These are phyloP conservation scores for Mixornis gularis DNA, from an alignment of 2,113 vertebrate species.

Conservation along the genomic window DNA sequence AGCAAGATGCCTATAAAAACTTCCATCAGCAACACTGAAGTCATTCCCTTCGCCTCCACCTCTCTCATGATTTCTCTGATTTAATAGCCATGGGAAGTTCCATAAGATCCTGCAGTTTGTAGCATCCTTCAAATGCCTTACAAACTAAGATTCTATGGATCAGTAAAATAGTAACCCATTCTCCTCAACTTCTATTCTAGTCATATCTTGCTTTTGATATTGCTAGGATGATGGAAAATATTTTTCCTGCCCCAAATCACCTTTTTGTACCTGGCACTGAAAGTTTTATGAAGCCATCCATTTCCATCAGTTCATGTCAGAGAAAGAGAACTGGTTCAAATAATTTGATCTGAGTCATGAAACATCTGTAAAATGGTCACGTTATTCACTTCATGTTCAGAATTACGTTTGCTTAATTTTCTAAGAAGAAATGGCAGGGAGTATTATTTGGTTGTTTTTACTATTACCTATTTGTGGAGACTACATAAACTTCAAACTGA, in stretches of 20 bases:
- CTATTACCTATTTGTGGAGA: neutral
- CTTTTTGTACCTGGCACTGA: neutral
- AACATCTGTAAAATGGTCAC: conserved; percentile 16
- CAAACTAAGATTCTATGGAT: neutral
- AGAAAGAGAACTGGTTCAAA: neutral
- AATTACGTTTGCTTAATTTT: conserved; percentile 32
- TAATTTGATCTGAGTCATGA: conserved; percentile 8
- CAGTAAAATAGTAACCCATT: neutral
- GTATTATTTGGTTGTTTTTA: conserved; percentile 10
- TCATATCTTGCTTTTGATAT: conserved; percentile 1
- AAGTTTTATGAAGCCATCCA: conserved; percentile 9
- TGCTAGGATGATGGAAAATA: neutral
- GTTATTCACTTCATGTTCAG: conserved; percentile 11
- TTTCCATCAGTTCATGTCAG: neutral
- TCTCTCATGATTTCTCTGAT: neutral
- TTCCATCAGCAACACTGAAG: neutral
- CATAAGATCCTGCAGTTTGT: neutral
- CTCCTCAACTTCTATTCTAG: neutral
- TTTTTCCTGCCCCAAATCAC: neutral
- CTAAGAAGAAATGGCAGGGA: neutral
- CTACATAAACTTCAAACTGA: conserved; percentile 4
- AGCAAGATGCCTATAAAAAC: neutral
- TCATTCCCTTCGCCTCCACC: neutral
- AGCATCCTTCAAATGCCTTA: neutral
- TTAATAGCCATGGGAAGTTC: neutral